A percentile compares a stretch with the other conserved stretches of the same genome.
Evolutionary conservation across 2,113 vertebrate genomes (phyloP).

Genomic region (Sminthopsis crassicaudata): DNA sequence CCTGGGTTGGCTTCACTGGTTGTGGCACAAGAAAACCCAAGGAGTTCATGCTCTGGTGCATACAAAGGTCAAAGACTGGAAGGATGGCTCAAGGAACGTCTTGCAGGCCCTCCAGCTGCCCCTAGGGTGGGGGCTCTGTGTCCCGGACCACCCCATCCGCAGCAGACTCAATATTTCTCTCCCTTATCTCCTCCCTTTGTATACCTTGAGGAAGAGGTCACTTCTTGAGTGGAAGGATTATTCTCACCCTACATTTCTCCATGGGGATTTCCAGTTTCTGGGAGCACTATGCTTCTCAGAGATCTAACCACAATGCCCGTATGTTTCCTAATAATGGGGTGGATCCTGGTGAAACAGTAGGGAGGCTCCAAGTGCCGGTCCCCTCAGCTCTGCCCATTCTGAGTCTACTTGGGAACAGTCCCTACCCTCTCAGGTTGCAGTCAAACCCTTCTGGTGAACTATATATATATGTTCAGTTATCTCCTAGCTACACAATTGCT

Average conservation of each 20-base stretch:
- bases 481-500: background rate
- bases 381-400: background rate
- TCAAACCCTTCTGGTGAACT: background rate
- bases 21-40: slow-evolving; percentile 18
- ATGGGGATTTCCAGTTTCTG: background rate
- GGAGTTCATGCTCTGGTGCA: slow-evolving; percentile 25
- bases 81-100: background rate
- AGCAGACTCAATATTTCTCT: background rate
- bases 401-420: background rate
- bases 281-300: background rate
- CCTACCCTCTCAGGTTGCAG: background rate
- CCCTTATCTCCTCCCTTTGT: background rate
- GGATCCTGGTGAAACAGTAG: background rate
- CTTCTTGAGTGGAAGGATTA: background rate
- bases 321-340: background rate
- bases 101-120: background rate
- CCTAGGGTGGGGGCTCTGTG: background rate
- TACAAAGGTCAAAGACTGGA: slow-evolving; percentile 5
- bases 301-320: background rate
- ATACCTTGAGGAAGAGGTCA: background rate
- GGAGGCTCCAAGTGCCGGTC: background rate
- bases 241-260: background rate
- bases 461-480: background rate
- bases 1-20: background rate
- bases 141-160: background rate